A percentile compares a stretch with the other conserved stretches of the same genome.
Conservation (phyloP, 2,113 vertebrate genomes). For the Mastomys coucha region DNA sequence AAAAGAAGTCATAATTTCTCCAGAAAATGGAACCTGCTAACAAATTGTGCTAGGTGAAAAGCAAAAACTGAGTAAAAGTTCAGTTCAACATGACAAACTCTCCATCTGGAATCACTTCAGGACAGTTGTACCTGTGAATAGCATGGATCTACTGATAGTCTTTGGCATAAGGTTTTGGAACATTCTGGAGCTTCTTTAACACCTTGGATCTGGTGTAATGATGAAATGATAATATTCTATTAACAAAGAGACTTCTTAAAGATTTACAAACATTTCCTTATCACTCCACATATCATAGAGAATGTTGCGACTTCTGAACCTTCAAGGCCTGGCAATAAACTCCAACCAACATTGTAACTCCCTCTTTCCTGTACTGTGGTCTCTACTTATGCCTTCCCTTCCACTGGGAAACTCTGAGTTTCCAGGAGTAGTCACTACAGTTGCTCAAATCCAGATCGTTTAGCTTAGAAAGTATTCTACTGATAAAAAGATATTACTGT, state of each 20-base stretch:
- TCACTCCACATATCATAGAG: neutral
- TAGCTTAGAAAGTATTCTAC: neutral
- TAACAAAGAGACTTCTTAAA: neutral
- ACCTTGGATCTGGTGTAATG: neutral
- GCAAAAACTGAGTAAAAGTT: neutral
- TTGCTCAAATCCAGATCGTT: conserved; percentile 8
- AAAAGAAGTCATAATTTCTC: neutral
- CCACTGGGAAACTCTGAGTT: neutral
- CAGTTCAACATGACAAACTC: neutral
- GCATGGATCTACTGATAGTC: neutral
- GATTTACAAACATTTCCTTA: neutral
- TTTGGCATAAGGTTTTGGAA: neutral
- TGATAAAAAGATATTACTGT: neutral
- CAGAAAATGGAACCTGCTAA: conserved; percentile 7
- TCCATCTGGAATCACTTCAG: neutral
- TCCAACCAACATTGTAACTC: neutral
- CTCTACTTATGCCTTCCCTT: neutral
- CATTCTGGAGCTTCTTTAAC: neutral
- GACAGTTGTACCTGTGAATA: neutral
- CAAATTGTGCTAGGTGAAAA: conserved; percentile 7
- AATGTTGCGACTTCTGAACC: neutral
- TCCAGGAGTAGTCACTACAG: neutral
- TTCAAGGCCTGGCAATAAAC: neutral
- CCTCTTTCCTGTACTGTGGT: neutral
- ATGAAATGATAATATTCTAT: neutral